Base-by-base conservation (phyloP, 2,888 invertebrate genomes). In the Nephrotoma flavescens region DNA sequence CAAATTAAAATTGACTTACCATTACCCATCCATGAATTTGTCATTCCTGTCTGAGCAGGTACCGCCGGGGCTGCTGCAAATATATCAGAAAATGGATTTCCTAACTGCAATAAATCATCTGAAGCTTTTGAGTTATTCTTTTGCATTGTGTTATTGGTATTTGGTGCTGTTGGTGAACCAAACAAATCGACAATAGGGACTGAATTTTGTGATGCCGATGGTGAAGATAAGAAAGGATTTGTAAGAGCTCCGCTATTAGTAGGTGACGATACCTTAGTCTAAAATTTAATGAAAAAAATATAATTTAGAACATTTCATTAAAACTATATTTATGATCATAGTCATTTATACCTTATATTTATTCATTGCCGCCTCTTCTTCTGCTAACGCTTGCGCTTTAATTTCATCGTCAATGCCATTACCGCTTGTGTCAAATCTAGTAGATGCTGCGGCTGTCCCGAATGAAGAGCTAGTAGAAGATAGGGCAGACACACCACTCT, bases 311-410 rank as follows among this genome's bases (percentile, higher is more conserved):
- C 42, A 87, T 41, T 15, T 9, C 3, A 47, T 47, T 83, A 83
- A 83, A 41, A 41, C 42, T 84, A n/a, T 83, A 83, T 4, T 41
- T 85, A 47, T 83, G 42, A 2, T 86, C 31, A 86, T 41, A 85
- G 11, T 31, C n/a, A n/a, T n/a, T 42, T 15, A 31, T n/a, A 97
- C 98, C 95, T 98, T 98, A 91, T 98, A 97, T 92, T 97, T 97
- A 92, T 97, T 98, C 94, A 99, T 96, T 87, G 97, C 97, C 42
- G 97, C 97, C 91, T 98, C 98, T 91, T 99, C 99, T 90, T 99
- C 98, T 42, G 98, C 98, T 87, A 99, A 92, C 57, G 96, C 97
- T 91, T 97, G 96, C 89, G 96, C 95, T 90, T 95, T 95, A 87
- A 98, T 93, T 87, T 95, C 95, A 90, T 98, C 98, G 90, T 97